phyloP scores from a whole-genome alignment of 2,113 vertebrate species.

The Trematomus loennbergii region DNA sequence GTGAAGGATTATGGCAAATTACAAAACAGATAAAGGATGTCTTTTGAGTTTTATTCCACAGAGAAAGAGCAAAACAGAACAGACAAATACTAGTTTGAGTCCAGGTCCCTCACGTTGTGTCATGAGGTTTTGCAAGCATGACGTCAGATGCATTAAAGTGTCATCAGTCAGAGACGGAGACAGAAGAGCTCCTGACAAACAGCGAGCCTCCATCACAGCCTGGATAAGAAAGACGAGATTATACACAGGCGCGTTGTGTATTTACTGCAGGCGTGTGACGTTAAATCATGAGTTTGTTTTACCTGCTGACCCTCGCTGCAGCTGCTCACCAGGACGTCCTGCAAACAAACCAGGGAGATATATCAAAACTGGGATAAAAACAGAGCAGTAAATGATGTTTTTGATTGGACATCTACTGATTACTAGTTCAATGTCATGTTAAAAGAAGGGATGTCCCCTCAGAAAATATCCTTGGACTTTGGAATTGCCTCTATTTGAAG shows the following conservation, averaged over 20 bases:
- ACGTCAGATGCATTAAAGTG: constrained; percentile 56
- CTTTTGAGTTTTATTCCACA: neutral
- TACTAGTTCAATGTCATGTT: no score
- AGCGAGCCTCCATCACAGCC: constrained; percentile 60
- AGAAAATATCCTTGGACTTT: no score
- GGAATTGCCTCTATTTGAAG: no score
- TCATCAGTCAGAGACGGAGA: constrained; percentile 54
- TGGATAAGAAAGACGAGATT: constrained; percentile 42
- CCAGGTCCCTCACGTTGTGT: constrained; percentile 38
- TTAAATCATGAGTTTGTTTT: neutral
- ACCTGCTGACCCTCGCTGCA: no score
- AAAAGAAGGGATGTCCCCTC: no score
- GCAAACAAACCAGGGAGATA: no score
- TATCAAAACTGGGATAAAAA: no score
- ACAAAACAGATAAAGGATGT: no score
- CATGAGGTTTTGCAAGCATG: constrained; percentile 56
- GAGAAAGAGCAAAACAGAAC: neutral
- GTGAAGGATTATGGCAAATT: neutral
- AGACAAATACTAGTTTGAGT: neutral
- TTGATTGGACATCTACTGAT: no score
- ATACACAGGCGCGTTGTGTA: neutral
- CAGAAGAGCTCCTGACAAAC: constrained; percentile 57
- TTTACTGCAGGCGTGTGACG: neutral
- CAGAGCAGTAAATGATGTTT: no score
- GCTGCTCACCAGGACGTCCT: no score